Conservation (phyloP, 37 sponge, comb jelly and placozoan genomes). For the Beroe ovata region DNA sequence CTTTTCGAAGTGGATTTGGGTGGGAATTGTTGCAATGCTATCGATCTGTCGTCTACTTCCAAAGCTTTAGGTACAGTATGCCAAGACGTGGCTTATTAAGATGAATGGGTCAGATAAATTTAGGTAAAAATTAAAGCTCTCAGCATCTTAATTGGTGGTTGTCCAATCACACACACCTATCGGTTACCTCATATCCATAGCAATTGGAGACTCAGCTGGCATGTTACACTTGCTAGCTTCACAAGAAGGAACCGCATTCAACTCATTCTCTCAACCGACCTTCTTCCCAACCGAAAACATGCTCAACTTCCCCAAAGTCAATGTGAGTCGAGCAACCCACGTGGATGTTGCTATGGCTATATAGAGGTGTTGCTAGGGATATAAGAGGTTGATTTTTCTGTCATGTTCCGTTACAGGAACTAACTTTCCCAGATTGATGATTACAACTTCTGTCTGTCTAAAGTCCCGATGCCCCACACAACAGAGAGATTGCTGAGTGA, state of each 20-base stretch:
- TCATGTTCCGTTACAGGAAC: too few relatives aligned
- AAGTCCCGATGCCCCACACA: constrained; percentile 53
- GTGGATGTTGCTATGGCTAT: too few relatives aligned
- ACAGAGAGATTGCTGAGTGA: constrained; percentile 42
- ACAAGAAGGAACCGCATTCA: constrained; percentile 38
- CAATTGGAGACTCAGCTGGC: constrained; percentile 42
- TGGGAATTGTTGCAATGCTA: constrained; percentile 9
- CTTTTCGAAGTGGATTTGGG: constrained; percentile 49
- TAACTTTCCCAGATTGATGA: constrained; percentile 31
- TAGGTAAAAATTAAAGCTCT: too few relatives aligned
- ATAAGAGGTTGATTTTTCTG: too few relatives aligned
- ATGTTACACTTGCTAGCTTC: constrained; percentile 46
- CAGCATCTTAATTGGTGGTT: too few relatives aligned
- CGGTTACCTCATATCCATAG: too few relatives aligned
- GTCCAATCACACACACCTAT: too few relatives aligned
- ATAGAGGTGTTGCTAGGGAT: too few relatives aligned
- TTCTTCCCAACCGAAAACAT: constrained; percentile 60
- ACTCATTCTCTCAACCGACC: constrained; percentile 58
- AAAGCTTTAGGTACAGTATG: constrained; percentile 60
- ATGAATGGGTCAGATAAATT: too few relatives aligned
- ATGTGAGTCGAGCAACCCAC: too few relatives aligned
- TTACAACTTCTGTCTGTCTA: constrained; percentile 43
- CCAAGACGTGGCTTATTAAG: too few relatives aligned
- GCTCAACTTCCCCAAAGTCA: constrained; percentile 68
- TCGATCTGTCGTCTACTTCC: constrained; percentile 50